Conservation (phyloP, 2,888 invertebrate genomes). For the Salticus scenicus region DNA sequence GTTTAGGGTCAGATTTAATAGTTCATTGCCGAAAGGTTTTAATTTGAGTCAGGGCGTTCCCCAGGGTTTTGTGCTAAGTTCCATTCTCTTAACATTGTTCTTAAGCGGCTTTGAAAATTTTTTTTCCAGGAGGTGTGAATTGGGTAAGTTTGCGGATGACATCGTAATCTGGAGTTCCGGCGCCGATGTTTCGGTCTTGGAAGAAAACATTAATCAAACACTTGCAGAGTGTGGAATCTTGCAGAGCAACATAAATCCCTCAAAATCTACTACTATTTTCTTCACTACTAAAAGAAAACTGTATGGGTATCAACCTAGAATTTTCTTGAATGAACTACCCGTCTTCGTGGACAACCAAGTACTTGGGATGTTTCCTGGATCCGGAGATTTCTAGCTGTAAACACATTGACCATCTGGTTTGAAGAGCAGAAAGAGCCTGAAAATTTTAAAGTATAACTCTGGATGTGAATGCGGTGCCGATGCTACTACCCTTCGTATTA, state of each 20-base stretch:
- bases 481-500: too few relatives aligned
- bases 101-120: neutral
- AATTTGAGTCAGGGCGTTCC: slow-evolving; percentile 1
- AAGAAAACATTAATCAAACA: neutral
- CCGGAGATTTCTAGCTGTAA: too few relatives aligned
- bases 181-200: neutral
- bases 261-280: neutral
- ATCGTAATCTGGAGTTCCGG: neutral
- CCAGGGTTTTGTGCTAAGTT: neutral
- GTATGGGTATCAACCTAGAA: neutral
- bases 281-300: slow-evolving; percentile 17
- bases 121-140: neutral
- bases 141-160: neutral
- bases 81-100: neutral
- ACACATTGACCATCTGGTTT: too few relatives aligned
- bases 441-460: too few relatives aligned
- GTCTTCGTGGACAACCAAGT: too few relatives aligned
- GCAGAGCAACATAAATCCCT: neutral
- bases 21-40: neutral
- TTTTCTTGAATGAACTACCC: too few relatives aligned
- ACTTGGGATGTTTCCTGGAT: too few relatives aligned
- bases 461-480: too few relatives aligned
- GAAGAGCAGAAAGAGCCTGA: too few relatives aligned
- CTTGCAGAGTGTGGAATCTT: neutral
- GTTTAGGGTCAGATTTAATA: neutral